Base-by-base conservation (phyloP, 1,140 invertebrate species). In the Cydia pomonella region DNA sequence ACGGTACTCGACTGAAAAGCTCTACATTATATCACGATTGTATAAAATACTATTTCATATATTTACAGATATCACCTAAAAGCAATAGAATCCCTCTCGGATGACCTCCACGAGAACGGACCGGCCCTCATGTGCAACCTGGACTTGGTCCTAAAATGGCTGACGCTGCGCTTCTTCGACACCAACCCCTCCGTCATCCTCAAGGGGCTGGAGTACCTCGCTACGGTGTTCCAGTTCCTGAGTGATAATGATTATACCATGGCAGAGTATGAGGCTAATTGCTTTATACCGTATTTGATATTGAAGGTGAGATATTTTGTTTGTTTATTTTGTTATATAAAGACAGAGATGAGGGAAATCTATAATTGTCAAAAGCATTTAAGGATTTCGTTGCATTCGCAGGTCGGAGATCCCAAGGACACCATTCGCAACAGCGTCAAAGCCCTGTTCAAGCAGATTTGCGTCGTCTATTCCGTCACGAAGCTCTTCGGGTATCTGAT, bases 361-460 rank as follows among this genome's bases (percentile, higher is more conserved):
- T 27, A 27, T 27, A 27, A 27, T 27, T 27, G 25, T 27, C 25
- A 1, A 27, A 27, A 27, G 25, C 25, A 1, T 27, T 9, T 41
- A 50, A 29, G 9, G 12, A 63, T 27, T 27, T 27, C 10, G 9
- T 59, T 13, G 23, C 75, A 73, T 69, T 87, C 83, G 79, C 78
- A 97, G 97, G 96, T 98, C 77, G 98, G 98, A 59, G 98, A 99
- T 93, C 96, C 98, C 0, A 99, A 99, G 93, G 99, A 99, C 92
- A 95, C 97, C 41, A 97, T 99, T 1, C 93, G 98, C 25, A 97
- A 97, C 85, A 96, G 97, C 27, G 98, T 99, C 0, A 95, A 97
- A 76, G 94, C 95, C 18, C 94, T 99, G 21, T 95, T 99, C 76
- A 97, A 97, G 83, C 96, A 97, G 87, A 96, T 99, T 6, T 96